phyloP scores from a whole-genome alignment of 2,888 invertebrate genomes.

The Pristionchus fissidentatus region DNA sequence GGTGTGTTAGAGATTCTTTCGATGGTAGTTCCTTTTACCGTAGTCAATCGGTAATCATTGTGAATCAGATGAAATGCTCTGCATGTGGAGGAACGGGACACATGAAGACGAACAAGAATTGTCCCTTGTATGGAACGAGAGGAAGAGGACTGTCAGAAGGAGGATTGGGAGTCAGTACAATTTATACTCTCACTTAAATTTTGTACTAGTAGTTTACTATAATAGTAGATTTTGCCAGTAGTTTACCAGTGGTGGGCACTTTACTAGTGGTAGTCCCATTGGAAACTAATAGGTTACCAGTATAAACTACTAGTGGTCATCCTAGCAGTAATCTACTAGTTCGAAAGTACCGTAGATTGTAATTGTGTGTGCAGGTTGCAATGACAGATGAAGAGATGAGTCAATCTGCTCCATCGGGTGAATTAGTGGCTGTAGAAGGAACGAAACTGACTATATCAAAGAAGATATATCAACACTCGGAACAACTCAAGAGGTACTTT shows the following conservation, averaged over 20 bases:
- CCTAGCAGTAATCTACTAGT: too few species aligned
- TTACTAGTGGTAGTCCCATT: too few species aligned
- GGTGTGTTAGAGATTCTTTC: neutral
- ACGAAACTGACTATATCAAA: conserved; percentile 76
- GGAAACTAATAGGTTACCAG: too few species aligned
- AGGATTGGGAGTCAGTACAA: neutral
- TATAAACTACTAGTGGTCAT: too few species aligned
- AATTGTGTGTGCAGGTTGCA: conserved; percentile 71
- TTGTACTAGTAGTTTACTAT: neutral
- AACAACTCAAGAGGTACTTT: conserved; percentile 54
- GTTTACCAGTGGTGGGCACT: too few species aligned
- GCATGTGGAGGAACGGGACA: conserved; percentile 90
- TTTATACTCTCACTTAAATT: neutral
- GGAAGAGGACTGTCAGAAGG: conserved; percentile 17
- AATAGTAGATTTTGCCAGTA: neutral
- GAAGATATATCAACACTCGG: conserved; percentile 78
- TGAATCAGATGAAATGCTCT: conserved; percentile 82
- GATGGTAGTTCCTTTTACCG: neutral
- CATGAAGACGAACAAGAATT: conserved; percentile 95
- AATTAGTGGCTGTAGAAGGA: conserved; percentile 78
- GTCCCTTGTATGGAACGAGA: conserved; percentile 88
- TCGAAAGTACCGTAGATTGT: too few species aligned
- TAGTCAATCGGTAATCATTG: neutral
- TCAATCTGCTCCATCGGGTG: conserved; percentile 81
- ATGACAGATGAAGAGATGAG: conserved; percentile 83